Evolutionary conservation across 1,140 invertebrate genomes (phyloP), one percentile per base, ranked within the genome.

Genomic region (Nautilus pompilius): DNA sequence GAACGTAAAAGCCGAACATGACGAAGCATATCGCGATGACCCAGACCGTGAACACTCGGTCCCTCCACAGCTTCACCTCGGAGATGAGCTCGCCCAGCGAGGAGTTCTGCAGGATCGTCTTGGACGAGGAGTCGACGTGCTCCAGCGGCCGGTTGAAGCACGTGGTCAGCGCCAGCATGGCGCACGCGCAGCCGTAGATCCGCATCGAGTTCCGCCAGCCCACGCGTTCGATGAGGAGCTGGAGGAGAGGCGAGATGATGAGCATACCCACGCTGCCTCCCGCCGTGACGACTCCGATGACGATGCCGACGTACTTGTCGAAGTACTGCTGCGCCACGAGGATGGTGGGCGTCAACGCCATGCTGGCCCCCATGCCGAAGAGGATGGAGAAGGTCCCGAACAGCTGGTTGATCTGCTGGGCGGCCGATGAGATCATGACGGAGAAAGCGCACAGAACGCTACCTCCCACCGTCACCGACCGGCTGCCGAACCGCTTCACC

Each of bases 1-100:
- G 75, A 45, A 78, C 73, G 53, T 74, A 75, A 26, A 74, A 77
- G 1, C 76, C 76, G 65, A 78, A 78, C 71, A 75, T 72, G 1
- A 70, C 73, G 5, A 67, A 63, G 1, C 72, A 61, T 10, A 73
- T 73, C 10, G 69, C 68, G 17, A 68, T 41, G 0, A 66, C 67
- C 76, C 76, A 78, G 2, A 76, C 41, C 5, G 73, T 59, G 62
- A 78, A 78, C 13, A 77, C 71, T 24, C 69, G 29, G 61, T 74
- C 73, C 59, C 74, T 78, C 73, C 75, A 78, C 3, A 78, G 58
- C 15, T 68, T 64, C 26, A 78, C 36, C 20, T 78, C 74, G 28
- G 62, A 58, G 10, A 76, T 65, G 20, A 77, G 26, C n/a, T 56
- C 58, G 2, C 69, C 56, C n/a, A 53, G 36, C 2, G 66, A 60